These are phyloP conservation scores for Dioctria linearis DNA, from an alignment of 2,888 invertebrate species.

Conservation along the genomic window DNA sequence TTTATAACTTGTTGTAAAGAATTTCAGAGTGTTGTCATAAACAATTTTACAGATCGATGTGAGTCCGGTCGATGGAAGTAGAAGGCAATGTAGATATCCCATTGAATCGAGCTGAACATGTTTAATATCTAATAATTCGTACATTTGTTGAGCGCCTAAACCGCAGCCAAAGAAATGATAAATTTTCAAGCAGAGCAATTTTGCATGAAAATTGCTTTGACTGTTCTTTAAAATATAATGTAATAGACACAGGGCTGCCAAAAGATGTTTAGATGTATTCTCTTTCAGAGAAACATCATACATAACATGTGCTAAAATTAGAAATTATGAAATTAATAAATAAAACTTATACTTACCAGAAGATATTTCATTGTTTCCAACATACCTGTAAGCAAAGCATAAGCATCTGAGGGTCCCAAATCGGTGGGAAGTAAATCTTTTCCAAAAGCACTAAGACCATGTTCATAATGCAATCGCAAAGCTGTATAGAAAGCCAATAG, in stretches of 20 bases:
- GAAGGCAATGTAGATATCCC: slow-evolving; percentile 86
- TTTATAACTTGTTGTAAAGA: slow-evolving; percentile 90
- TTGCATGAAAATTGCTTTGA: slow-evolving; percentile 91
- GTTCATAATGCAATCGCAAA: slow-evolving; percentile 78
- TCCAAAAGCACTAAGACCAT: slow-evolving; percentile 74
- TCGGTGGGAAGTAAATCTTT: slow-evolving; percentile 78
- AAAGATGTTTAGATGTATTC: slow-evolving; percentile 73
- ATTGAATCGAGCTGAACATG: slow-evolving; percentile 94
- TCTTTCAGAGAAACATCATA: slow-evolving; percentile 73
- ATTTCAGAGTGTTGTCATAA: slow-evolving; percentile 84
- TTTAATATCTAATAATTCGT: slow-evolving; percentile 88
- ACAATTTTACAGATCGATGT: slow-evolving; percentile 79
- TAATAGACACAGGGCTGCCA: slow-evolving; percentile 79
- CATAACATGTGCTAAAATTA: slow-evolving; percentile 68
- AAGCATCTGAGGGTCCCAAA: slow-evolving; percentile 84
- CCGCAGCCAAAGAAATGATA: slow-evolving; percentile 85
- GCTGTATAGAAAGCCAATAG: slow-evolving; percentile 76
- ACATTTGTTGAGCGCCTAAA: slow-evolving; percentile 81
- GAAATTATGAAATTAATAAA: not conserved
- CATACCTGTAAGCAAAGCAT: slow-evolving; percentile 81
- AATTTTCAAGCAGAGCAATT: slow-evolving; percentile 85
- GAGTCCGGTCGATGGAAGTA: slow-evolving; percentile 82
- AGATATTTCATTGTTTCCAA: not conserved
- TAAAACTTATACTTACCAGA: not conserved
- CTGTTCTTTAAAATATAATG: slow-evolving; percentile 83